Evolutionary conservation across 92 coral and sea anemone species (phyloP).

Genomic region (Porites evermanni): DNA sequence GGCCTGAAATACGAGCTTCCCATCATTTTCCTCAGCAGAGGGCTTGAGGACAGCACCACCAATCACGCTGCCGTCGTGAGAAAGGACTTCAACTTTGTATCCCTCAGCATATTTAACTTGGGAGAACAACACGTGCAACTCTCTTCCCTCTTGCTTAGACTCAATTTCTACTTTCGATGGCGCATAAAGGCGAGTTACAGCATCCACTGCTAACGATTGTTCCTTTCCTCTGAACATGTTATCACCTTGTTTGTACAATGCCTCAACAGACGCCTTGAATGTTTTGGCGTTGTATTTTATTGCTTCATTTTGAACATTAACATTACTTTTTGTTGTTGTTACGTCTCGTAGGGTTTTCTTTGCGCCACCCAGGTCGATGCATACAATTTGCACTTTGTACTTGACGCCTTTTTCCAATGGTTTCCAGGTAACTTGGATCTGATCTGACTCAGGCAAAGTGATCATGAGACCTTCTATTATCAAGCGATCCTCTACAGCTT

Average conservation of each 20-base stretch:
- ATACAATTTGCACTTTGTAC: slow-evolving; percentile 3
- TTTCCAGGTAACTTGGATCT: slow-evolving; percentile 20
- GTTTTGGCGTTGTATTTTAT: slow-evolving; percentile 9
- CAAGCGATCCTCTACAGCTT: slow-evolving; percentile 18
- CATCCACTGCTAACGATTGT: neutral
- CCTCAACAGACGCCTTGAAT: neutral
- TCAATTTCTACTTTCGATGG: slow-evolving; percentile 5
- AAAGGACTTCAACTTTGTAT: slow-evolving; percentile 27
- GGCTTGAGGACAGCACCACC: neutral
- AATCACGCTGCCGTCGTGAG: neutral
- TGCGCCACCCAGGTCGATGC: neutral
- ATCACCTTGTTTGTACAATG: neutral
- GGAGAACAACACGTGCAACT: slow-evolving; percentile 6
- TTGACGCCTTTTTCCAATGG: slow-evolving; percentile 13
- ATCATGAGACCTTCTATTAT: neutral
- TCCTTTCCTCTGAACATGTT: neutral
- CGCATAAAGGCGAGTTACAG: neutral
- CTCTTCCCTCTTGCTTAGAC: slow-evolving; percentile 17
- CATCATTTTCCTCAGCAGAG: neutral
- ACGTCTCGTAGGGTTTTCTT: neutral
- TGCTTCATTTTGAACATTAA: neutral
- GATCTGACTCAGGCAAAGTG: neutral
- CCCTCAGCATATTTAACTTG: slow-evolving; percentile 6
- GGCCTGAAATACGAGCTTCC: neutral
- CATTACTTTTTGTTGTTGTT: slow-evolving; percentile 2